Percentiles rank a stretch among this genome's conserved stretches.
Conservation (phyloP, 2,888 invertebrate species). For the Griposia aprilina region DNA sequence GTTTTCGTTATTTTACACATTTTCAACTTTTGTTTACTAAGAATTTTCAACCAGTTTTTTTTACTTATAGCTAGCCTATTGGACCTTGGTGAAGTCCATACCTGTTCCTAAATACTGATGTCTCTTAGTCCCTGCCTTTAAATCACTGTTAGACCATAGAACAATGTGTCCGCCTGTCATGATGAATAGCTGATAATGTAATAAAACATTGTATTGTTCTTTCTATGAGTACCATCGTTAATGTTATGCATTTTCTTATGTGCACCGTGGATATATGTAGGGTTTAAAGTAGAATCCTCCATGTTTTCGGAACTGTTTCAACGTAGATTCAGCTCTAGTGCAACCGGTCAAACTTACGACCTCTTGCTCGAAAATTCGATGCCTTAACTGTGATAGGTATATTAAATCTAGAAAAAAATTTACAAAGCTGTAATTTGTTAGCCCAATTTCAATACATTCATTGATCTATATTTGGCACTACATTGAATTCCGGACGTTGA, state of each 20-base stretch:
- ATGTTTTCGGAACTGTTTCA: background rate
- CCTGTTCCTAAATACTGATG: background rate
- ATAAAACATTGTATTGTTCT: conserved; percentile 38
- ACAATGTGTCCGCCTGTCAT: conserved; percentile 20
- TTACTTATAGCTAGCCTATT: too few relatives aligned
- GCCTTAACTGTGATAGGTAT: background rate
- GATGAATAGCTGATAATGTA: conserved; percentile 24
- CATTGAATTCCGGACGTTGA: conserved; percentile 22
- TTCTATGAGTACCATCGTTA: conserved; percentile 14
- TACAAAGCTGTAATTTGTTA: background rate
- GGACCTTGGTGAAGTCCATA: too few relatives aligned
- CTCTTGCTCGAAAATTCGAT: background rate
- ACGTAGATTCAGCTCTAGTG: background rate
- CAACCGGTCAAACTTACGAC: background rate
- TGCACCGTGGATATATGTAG: background rate
- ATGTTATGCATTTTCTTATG: background rate
- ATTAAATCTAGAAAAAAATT: background rate
- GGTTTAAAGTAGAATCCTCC: background rate
- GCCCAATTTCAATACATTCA: background rate
- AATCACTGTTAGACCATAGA: conserved; percentile 3
- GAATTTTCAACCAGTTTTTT: too few relatives aligned
- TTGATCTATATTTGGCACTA: conserved; percentile 21
- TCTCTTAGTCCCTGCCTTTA: background rate
- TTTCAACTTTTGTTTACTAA: too few relatives aligned
- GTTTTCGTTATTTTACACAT: too few relatives aligned